Base-by-base conservation (phyloP, 37 sponge, comb jelly and placozoan species). In the Amphimedon queenslandica region DNA sequence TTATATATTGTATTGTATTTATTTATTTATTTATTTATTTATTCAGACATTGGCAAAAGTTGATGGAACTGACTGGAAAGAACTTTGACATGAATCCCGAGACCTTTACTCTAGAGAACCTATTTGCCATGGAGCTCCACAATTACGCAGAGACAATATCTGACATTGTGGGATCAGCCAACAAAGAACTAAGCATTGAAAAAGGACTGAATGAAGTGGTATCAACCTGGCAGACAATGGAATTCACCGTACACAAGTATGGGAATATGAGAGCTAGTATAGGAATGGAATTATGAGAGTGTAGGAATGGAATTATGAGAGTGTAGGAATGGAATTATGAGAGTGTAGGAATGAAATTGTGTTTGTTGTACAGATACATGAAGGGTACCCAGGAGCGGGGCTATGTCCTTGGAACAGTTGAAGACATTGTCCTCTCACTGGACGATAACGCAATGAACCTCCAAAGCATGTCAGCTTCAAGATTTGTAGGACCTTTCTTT, bases 21-120 rank as follows among this genome's bases (percentile, higher is more conserved):
- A 29, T 25, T 5, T 47, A 47, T 18, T 47, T 47, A 13, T n/a
- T n/a, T n/a, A n/a, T n/a, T n/a, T n/a, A n/a, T 13, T 47, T 18
- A 8, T 47, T 27, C 33, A 83, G 96, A 27, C 99, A 98, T 82
- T 98, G 99, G 99, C 84, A 95, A 79, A 95, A 93, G 74, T 78
- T 98, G 64, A 92, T 98, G 93, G 88, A 94, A 43, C 64, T 76
- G 56, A 98, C 99, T 3, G 84, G 83, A 58, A 92, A 98, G 91
- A 94, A 89, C 76, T 98, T 98, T 80, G 99, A 98, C 81, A 98
- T 98, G 99, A 98, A 95, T 66, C 99, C 99, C 18, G 95, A 98
- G 65, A 98, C 99, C 34, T 98, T 98, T 81, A 98, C 99, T 3
- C 84, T 98, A 30, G 84, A 89, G 37, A 95, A 98, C 66, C 82